Base-by-base conservation (phyloP, 2,113 vertebrate genomes). In the sheep (Ovis aries) region DNA sequence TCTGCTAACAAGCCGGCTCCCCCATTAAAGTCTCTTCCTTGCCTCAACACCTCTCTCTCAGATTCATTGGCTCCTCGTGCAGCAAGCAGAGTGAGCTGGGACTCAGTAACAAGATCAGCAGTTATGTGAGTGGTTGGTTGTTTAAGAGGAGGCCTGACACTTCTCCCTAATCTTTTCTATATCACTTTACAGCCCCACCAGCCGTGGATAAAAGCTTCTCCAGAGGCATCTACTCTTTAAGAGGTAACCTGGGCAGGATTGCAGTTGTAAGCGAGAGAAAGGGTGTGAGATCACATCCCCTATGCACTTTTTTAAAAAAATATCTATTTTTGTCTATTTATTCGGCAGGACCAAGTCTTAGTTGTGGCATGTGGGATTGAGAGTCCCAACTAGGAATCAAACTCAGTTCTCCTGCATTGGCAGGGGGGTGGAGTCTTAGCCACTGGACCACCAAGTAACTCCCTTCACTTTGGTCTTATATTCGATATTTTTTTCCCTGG, bases 41-140 rank as follows among this genome's bases (percentile, higher is more conserved):
- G 64, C 33, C 33, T 67, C 64, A 67, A 10, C 16, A n/a, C 64
- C 33, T 19, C 16, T 67, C 16, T 67, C 64, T n/a, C 33, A 17
- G 62, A 10, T 19, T 19, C 64, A 19, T 0, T n/a, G 64, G 33
- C 33, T 6, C 10, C 33, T 19, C 2, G 0, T 0, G 33, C 33
- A 4, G 64, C 16, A n/a, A 67, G 64, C 33, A n/a, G 64, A 67
- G 64, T 0, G 2, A 67, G 33, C 64, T 67, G 19, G 33, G 33
- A 19, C 33, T 67, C 33, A 5, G 8, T 2, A 67, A 19, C 8
- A n/a, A 67, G 29, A 36, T 43, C 17, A 0, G 7, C 1, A 3
- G 4, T 25, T 8, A 3, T 25, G 71, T 29, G 71, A 53, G 27
- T 10, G 48, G 36, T 5, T 13, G 8, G 12, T 11, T 2, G 19